Conservation (phyloP, 2,888 invertebrate species). For the Pantelozetes paolii region DNA sequence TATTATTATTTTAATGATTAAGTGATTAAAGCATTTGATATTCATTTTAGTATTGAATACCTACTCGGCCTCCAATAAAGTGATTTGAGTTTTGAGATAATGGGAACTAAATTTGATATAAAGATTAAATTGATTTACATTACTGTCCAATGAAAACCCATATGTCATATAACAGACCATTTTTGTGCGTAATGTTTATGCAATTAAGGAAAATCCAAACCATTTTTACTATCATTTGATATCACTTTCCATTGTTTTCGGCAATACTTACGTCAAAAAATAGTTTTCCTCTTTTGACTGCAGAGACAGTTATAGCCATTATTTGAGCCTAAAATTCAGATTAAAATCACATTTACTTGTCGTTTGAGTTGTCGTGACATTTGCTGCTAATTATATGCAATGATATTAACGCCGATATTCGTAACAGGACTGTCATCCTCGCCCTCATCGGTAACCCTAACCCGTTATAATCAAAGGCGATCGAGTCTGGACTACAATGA, state of each 20-base stretch:
- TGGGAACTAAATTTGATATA: no score
- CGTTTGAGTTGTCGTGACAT: background rate
- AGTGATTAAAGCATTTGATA: no score
- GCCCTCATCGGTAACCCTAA: conserved; percentile 41
- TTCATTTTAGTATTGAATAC: no score
- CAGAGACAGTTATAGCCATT: no score
- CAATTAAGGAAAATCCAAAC: background rate
- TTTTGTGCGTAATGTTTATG: background rate
- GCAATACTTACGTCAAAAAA: background rate
- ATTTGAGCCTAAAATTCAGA: background rate
- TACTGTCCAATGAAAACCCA: no score
- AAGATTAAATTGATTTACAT: no score
- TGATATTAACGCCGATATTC: conserved; percentile 17
- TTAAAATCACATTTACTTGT: background rate
- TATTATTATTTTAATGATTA: no score
- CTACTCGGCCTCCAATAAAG: no score
- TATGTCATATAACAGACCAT: background rate
- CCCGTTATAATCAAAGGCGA: conserved; percentile 40
- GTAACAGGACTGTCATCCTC: conserved; percentile 27
- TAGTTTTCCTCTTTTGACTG: background rate
- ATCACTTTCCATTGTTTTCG: background rate
- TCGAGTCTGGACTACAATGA: conserved; percentile 43
- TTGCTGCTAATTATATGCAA: background rate
- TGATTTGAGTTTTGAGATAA: no score
- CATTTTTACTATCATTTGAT: background rate